Evolutionary conservation across 1,140 invertebrate genomes (phyloP).

Genomic region (Drosophila chauvacae): DNA sequence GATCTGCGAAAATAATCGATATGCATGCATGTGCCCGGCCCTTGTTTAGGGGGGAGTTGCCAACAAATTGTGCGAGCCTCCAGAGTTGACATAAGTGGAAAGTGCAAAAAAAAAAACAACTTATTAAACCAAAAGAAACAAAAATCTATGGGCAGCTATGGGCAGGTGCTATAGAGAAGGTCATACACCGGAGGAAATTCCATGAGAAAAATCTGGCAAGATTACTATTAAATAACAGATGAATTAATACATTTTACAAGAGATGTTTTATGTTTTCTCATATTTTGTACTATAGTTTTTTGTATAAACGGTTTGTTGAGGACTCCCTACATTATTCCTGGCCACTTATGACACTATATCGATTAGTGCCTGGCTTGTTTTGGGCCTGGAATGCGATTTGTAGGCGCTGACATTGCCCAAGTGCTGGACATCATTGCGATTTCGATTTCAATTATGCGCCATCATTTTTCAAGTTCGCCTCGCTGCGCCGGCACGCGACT

Average conservation of each 20-base stretch:
- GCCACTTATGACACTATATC: not conserved
- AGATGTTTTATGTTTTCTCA: not conserved
- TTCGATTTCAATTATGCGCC: constrained; percentile 81
- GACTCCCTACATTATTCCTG: not conserved
- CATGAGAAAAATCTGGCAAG: no score
- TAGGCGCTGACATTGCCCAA: constrained; percentile 59
- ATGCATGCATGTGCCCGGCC: constrained; percentile 46
- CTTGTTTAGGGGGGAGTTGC: constrained; percentile 6
- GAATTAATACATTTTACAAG: no score
- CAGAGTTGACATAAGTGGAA: constrained; percentile 58
- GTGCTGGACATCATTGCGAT: constrained; percentile 72
- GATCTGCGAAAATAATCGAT: constrained; percentile 62
- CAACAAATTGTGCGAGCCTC: constrained; percentile 64
- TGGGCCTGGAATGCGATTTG: not conserved
- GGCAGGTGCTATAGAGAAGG: constrained; percentile 14
- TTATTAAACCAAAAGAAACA: not conserved
- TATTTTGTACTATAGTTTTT: not conserved
- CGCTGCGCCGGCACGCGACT: constrained; percentile 69
- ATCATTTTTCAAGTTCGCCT: constrained; percentile 80
- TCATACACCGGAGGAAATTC: not conserved
- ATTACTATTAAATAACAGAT: no score
- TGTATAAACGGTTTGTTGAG: not conserved
- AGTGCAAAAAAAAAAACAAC: not conserved
- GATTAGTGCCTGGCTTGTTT: not conserved
- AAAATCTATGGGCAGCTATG: not conserved